phyloP scores from a whole-genome alignment of 1,140 invertebrate species.

The Atopsyche davidsoni region DNA sequence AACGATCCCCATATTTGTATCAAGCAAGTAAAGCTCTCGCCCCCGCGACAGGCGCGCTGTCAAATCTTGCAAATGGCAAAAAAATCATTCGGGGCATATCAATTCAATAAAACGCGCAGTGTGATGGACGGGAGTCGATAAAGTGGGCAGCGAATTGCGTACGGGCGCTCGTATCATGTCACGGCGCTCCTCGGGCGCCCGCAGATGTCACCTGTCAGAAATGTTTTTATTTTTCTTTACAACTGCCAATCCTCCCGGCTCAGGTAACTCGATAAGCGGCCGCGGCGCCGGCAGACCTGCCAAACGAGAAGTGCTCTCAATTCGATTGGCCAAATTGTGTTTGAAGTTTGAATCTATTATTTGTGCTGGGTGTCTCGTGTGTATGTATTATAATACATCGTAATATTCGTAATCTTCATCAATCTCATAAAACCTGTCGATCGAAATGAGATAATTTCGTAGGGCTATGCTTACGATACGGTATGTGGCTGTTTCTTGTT shows the following conservation, averaged over 20 bases:
- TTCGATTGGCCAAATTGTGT: constrained; percentile 26
- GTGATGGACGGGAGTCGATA: neutral
- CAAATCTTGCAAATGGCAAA: no score
- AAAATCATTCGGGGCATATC: no score
- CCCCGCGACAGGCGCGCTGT: no score
- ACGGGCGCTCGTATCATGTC: no score
- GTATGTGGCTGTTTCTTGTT: no score
- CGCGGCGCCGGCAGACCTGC: constrained; percentile 19
- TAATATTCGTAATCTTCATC: no score
- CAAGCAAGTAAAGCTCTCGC: no score
- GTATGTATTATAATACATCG: no score
- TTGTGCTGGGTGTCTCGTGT: constrained; percentile 12
- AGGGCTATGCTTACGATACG: no score
- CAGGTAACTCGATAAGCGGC: constrained; percentile 20
- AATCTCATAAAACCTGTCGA: no score
- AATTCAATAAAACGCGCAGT: neutral
- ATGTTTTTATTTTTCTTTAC: constrained; percentile 1
- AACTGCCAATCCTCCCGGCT: neutral
- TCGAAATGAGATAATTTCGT: no score
- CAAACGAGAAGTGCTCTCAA: constrained; percentile 28
- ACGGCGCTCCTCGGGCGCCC: neutral
- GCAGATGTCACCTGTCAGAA: constrained; percentile 5
- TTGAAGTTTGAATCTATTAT: constrained; percentile 26
- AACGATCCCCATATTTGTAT: no score
- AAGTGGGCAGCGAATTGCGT: neutral